phyloP scores from a whole-genome alignment of 2,113 vertebrate genomes.

The Sapajus apella region DNA sequence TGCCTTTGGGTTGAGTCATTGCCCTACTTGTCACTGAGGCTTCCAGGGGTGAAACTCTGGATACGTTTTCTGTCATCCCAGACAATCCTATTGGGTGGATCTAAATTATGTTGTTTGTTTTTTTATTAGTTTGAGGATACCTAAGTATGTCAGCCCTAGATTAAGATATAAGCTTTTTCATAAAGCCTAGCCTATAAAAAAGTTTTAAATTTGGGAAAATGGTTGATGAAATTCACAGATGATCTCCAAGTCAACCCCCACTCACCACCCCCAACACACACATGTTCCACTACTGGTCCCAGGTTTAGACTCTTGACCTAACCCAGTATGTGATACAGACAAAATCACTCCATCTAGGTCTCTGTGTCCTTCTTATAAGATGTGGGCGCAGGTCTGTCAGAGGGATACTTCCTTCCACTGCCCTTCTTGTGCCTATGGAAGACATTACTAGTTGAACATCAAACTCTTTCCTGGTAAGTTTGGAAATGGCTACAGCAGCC shows the following conservation, averaged over 20 bases:
- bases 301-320: neutral
- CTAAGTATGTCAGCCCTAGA: neutral
- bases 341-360: neutral
- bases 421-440: neutral
- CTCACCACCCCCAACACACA: neutral
- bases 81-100: constrained; percentile 16
- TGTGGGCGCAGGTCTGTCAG: neutral
- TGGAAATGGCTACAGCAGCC: neutral
- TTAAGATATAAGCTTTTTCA: constrained; percentile 22
- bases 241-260: neutral
- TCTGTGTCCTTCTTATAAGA: neutral
- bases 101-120: constrained; percentile 50
- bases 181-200: neutral
- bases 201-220: neutral
- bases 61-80: constrained; percentile 1
- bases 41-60: constrained; percentile 71
- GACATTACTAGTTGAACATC: neutral
- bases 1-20: constrained; percentile 68
- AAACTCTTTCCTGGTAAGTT: neutral
- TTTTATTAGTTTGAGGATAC: constrained; percentile 56
- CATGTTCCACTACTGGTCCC: neutral
- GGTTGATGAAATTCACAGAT: neutral
- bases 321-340: neutral
- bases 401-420: neutral
- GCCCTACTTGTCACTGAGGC: constrained; percentile 60